phyloP scores from a whole-genome alignment of 1,140 invertebrate species.

The Ladona fulva region DNA sequence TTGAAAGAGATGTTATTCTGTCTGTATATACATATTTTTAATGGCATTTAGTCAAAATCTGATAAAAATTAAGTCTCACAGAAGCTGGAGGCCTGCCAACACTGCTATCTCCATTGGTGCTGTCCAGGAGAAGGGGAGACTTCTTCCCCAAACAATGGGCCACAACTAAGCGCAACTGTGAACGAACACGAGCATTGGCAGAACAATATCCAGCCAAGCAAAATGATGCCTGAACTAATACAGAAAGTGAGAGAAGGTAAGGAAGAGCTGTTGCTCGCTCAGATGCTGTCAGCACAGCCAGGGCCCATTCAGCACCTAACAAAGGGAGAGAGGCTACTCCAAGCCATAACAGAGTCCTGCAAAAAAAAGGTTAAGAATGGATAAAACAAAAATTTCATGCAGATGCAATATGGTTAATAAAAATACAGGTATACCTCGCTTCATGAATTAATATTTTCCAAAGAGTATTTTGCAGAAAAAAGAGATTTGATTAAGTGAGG shows the following conservation, averaged over 20 bases:
- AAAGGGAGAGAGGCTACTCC: conserved; percentile 69
- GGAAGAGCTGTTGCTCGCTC: conserved; percentile 62
- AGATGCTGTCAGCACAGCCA: conserved; percentile 69
- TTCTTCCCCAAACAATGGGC: conserved; percentile 74
- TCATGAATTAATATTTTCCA: neutral
- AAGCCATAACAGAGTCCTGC: conserved; percentile 73
- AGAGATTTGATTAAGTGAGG: too few relatives aligned
- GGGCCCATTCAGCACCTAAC: conserved; percentile 67
- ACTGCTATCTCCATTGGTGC: conserved; percentile 40
- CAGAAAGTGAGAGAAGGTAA: conserved; percentile 59
- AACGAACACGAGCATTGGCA: conserved; percentile 64
- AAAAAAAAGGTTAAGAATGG: conserved; percentile 27
- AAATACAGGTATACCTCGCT: conserved; percentile 20
- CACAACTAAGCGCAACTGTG: conserved; percentile 52
- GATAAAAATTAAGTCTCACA: neutral
- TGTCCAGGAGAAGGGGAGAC: conserved; percentile 62
- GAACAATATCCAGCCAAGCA: conserved; percentile 76
- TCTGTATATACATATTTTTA: too few relatives aligned
- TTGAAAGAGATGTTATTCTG: too few relatives aligned
- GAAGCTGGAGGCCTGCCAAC: neutral
- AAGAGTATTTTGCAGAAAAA: too few relatives aligned
- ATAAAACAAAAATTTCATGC: neutral
- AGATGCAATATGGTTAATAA: conserved; percentile 6
- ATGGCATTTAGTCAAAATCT: too few relatives aligned
- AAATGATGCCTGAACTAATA: conserved; percentile 63